phyloP scores from a whole-genome alignment of 2,797 vertebrate genomes.

The Sus cebifrons region DNA sequence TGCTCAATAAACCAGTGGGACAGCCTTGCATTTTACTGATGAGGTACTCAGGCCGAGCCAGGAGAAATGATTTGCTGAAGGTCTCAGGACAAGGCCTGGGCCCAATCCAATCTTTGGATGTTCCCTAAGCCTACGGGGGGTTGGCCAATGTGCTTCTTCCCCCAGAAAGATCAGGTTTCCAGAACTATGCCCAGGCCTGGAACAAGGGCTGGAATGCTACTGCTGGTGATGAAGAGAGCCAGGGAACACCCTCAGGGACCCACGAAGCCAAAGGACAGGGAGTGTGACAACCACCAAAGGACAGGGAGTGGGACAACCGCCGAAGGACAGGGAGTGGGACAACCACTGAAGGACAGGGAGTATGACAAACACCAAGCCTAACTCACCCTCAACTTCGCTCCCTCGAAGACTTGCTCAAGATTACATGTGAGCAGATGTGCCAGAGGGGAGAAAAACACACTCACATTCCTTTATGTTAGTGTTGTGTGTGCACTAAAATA shows the following conservation, averaged over 20 bases:
- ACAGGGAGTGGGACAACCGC: no score
- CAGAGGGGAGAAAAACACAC: no score
- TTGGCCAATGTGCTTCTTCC: background rate
- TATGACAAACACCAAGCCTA: no score
- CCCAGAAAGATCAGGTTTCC: background rate
- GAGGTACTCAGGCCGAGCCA: background rate
- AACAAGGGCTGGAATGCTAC: background rate
- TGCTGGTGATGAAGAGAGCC: background rate
- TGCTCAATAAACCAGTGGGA: rapidly evolving
- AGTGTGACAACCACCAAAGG: background rate
- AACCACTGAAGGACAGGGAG: no score
- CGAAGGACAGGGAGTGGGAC: no score
- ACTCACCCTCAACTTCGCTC: background rate
- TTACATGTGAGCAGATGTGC: background rate
- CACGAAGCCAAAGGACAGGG: background rate
- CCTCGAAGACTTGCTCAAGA: background rate
- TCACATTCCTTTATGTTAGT: background rate
- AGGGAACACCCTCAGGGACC: background rate
- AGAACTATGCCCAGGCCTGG: background rate
- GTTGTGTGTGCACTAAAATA: background rate
- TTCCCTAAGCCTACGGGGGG: background rate
- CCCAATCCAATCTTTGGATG: background rate
- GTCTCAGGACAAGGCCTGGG: background rate
- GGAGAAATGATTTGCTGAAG: background rate
- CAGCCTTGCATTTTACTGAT: background rate